Evolutionary conservation across 2,113 vertebrate genomes (phyloP).

Genomic region (Pedionomus torquatus): DNA sequence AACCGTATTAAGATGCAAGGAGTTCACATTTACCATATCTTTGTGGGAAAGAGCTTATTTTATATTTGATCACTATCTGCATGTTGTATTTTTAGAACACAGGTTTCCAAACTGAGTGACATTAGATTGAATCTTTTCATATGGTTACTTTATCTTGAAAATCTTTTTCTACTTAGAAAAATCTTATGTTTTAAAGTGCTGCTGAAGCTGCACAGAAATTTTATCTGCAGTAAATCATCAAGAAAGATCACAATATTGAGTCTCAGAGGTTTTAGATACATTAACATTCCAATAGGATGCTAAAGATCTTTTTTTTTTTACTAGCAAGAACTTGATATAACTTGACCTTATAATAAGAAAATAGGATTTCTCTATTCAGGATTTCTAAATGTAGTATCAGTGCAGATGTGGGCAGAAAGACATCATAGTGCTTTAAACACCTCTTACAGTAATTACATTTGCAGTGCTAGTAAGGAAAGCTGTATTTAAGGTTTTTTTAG

Average conservation of each 20-base stretch:
- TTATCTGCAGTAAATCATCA: constrained; percentile 59
- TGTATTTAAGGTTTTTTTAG: constrained; percentile 37
- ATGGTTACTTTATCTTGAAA: constrained; percentile 45
- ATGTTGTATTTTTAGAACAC: not conserved
- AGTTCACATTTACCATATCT: not conserved
- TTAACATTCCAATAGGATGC: constrained; percentile 65
- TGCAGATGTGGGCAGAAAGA: not conserved
- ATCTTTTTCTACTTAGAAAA: constrained; percentile 32
- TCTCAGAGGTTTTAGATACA: constrained; percentile 62
- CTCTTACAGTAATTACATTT: constrained; percentile 55
- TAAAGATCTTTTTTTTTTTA: constrained; percentile 36
- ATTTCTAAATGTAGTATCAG: constrained; percentile 11
- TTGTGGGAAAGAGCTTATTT: not conserved
- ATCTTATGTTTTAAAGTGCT: constrained; percentile 43
- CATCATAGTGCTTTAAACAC: not conserved
- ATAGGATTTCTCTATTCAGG: constrained; percentile 57
- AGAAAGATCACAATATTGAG: constrained; percentile 51
- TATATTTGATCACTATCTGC: not conserved
- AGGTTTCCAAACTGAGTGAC: constrained; percentile 14
- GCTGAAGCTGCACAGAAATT: not conserved
- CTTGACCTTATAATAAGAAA: constrained; percentile 73
- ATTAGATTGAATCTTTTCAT: constrained; percentile 40
- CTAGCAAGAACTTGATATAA: constrained; percentile 65
- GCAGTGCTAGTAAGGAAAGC: not conserved
- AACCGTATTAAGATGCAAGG: not conserved